Evolutionary conservation across 2,888 invertebrate species (phyloP).

Genomic region (Ferrisia virgata): DNA sequence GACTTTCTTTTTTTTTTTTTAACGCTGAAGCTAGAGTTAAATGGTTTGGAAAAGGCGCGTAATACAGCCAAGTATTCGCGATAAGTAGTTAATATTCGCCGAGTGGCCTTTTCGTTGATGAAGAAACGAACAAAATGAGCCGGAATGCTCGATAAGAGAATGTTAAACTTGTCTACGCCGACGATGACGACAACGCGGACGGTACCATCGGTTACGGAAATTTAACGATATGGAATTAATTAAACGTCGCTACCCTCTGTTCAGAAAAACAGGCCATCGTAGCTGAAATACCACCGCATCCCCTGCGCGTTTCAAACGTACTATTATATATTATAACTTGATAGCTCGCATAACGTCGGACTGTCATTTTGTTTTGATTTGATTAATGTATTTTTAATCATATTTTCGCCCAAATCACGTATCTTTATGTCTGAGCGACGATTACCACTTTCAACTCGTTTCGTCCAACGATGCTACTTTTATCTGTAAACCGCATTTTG

Average conservation of each 20-base stretch:
- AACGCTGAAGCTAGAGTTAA: not conserved
- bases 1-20: not conserved
- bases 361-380: conserved; percentile 7
- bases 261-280: not conserved
- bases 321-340: not conserved
- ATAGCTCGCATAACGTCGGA: not conserved
- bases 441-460: not conserved
- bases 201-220: not conserved
- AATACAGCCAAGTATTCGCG: not conserved
- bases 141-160: conserved; percentile 19
- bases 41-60: conserved; percentile 2
- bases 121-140: conserved; percentile 25
- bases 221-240: conserved; percentile 31
- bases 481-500: not conserved
- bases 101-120: conserved; percentile 22
- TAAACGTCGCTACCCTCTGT: not conserved
- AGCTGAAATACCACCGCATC: too few relatives aligned
- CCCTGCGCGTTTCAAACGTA: too few relatives aligned
- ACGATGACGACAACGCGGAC: too few relatives aligned
- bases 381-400: conserved; percentile 26
- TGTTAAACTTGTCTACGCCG: not conserved
- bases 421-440: not conserved
- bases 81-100: conserved; percentile 24
- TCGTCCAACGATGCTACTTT: not conserved
- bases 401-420: conserved; percentile 1